Evolutionary conservation across 1,140 invertebrate genomes (phyloP), one percentile per base, ranked within the genome.

Genomic region (Lasioglossum baleicum): DNA sequence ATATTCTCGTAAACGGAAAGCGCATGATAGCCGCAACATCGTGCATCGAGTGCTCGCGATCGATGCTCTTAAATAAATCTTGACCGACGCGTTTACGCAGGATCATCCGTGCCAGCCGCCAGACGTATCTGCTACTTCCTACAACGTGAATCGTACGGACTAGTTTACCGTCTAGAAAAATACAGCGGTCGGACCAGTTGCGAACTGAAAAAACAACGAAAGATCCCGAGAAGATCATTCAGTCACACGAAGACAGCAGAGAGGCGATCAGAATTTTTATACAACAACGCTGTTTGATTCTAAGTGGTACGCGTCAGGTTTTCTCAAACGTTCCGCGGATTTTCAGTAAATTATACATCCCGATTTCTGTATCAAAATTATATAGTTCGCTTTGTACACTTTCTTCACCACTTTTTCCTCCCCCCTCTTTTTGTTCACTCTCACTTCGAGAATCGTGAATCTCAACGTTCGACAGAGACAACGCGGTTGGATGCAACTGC

Each of bases 341-440:
- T 42, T 58, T 42, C 60, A 68, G 56, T 68, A 80, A 80, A 80
- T 75, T 80, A 75, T 80, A 72, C 11, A 11, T 68, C n/a, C 72
- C 72, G 72, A 75, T 80, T 67, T 75, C 63, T 63, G 71, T 80
- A 80, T 75, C 26, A 80, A 80, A 80, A 80, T 80, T 80, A 80
- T 80, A 80, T 79, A 73, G 76, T 72, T 75, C 44, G 63, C 78
- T 80, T 80, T 80, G 72, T 80, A 80, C 78, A 80, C 35, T 35
- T 64, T 58, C 61, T 63, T 63, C 6, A n/a, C 67, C 74, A 22
- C n/a, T 78, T 35, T n/a, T 76, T 69, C 51, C 2, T 17, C 51
- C 13, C 15, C 60, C 35, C 26, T 63, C 73, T 22, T n/a, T 76
- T 61, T 68, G 40, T 17, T 20, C 17, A n/a, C 17, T n/a, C 20